phyloP scores from a whole-genome alignment of 2,113 vertebrate genomes.

The Varanus salvator region DNA sequence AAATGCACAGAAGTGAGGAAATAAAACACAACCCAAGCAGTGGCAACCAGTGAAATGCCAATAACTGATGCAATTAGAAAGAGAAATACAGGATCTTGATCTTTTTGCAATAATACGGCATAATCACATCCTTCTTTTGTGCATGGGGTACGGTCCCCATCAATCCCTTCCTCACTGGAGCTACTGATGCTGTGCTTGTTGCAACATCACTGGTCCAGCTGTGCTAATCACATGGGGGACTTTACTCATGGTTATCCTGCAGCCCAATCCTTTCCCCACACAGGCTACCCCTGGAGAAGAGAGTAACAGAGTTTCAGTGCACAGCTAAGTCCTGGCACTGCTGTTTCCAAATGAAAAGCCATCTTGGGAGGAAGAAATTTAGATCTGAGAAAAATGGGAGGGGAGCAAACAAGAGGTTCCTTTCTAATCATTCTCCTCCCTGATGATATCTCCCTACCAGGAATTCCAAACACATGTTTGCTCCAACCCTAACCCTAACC shows the following conservation, averaged over 20 bases:
- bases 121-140: neutral
- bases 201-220: neutral
- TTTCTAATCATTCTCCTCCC: neutral
- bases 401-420: neutral
- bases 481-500: no score
- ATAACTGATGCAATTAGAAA: neutral
- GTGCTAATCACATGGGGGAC: neutral
- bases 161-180: neutral
- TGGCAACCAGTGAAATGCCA: conserved; percentile 33
- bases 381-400: neutral
- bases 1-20: conserved; percentile 41
- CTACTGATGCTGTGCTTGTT: neutral
- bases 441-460: neutral
- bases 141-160: neutral
- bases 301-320: neutral
- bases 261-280: neutral
- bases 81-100: neutral
- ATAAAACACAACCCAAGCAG: conserved; percentile 38
- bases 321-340: neutral
- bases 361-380: neutral
- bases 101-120: neutral
- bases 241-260: neutral
- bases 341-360: neutral
- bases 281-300: neutral
- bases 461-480: neutral